Evolutionary conservation across 1,140 invertebrate species (phyloP), one percentile per base, ranked within the genome.

Genomic region (Onthophagus taurus): DNA sequence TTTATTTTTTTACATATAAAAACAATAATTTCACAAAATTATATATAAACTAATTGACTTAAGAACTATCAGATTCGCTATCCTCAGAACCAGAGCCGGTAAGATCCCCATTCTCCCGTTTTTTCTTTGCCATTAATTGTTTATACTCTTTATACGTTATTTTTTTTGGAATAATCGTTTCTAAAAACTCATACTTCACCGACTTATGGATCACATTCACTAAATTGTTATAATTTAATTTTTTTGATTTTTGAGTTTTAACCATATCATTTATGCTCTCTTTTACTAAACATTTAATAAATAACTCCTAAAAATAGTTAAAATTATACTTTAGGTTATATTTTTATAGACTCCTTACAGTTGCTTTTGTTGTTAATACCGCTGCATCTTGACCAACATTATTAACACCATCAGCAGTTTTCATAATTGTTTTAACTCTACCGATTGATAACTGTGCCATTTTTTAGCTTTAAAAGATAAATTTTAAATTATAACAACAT

Each of bases 121-220:
- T 19, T 4, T 13, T 29, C 9, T 41, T 29, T 17, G 24, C 23
- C 13, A 41, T 29, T 26, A 41, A 41, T 29, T 41, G 21, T 14
- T 41, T 41, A 29, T 41, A 41, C 17, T 41, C 19, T 1, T 24
- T 21, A 2, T 26, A 12, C 4, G 38, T 41, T 26, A 41, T 41
- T 17, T 41, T 41, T 17, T 41, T 41, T 2, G 38, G 38, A 12
- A 41, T 29, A 29, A 41, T 24, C n/a, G 29, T 41, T 26, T 41
- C 38, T 2, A 41, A 5, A 26, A 41, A 41, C 17, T 41, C 38
- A 14, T 29, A 41, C 11, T 24, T 14, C 11, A 24, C 24, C 9
- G 21, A 23, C 24, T 29, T 41, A 30, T 41, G 38, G n/a, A 41
- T 41, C 14, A 41, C 38, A 29, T 41, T 41, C 11, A 41, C 38